Percentiles rank a stretch among this genome's conserved stretches.
Conservation (phyloP, 1,140 invertebrate genomes). For the Laupala kohalensis region DNA sequence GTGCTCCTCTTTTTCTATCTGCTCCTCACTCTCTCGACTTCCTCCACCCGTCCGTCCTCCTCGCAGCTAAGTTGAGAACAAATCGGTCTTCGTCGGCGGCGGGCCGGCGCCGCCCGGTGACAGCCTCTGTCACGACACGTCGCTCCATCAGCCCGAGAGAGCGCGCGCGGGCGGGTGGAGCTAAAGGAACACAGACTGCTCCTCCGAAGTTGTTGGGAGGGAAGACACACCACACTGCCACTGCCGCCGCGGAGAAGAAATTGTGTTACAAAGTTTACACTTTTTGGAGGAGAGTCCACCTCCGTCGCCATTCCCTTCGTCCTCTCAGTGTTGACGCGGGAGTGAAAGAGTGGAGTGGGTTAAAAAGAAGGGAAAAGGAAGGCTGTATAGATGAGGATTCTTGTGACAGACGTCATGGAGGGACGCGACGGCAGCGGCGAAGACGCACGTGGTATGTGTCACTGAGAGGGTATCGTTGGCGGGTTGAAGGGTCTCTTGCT, state of each 20-base stretch:
- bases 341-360: background rate
- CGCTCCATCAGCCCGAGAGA: background rate
- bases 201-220: background rate
- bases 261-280: background rate
- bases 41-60: too few species aligned
- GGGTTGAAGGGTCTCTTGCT: background rate
- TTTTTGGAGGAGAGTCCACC: background rate
- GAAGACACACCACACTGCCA: background rate
- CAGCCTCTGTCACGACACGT: background rate
- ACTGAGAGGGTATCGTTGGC: background rate
- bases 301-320: too few species aligned
- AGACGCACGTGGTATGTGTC: background rate
- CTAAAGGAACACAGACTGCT: background rate
- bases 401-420: too few species aligned
- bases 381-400: background rate
- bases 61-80: background rate
- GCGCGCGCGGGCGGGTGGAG: background rate
- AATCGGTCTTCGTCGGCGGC: background rate
- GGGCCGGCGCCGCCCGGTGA: background rate
- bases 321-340: too few species aligned
- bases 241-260: background rate
- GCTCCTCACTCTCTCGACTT: background rate
- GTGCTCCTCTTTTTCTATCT: too few species aligned
- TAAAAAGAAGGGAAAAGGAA: background rate
- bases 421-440: too few species aligned